These are phyloP conservation scores for Pica pica DNA, from an alignment of 2,113 vertebrate genomes.

Conservation along the genomic window DNA sequence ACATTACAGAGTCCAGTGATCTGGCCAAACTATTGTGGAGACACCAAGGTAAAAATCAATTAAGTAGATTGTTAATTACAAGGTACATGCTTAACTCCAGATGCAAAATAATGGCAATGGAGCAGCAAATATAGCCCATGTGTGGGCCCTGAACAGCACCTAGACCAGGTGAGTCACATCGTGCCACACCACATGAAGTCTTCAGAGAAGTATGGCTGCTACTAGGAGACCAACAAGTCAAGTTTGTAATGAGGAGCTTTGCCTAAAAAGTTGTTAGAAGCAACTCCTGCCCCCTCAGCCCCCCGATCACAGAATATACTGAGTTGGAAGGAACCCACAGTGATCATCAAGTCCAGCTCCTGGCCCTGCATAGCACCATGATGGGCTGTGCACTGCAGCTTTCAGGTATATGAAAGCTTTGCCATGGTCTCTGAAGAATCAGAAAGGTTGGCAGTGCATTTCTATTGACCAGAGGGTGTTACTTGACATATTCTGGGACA, in stretches of 20 bases:
- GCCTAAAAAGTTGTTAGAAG: background rate
- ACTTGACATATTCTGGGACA: background rate
- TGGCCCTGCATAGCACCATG: background rate
- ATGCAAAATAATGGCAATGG: background rate
- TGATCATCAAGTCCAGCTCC: background rate
- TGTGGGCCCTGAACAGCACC: background rate
- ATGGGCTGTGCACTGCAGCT: background rate
- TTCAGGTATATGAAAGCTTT: background rate
- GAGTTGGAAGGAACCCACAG: background rate
- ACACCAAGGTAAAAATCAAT: background rate
- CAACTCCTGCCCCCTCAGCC: background rate
- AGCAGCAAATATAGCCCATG: background rate
- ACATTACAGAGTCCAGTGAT: background rate
- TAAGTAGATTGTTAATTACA: background rate
- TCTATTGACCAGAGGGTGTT: background rate
- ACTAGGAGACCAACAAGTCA: rapidly evolving
- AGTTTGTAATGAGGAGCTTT: background rate
- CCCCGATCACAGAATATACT: background rate
- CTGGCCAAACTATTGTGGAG: background rate
- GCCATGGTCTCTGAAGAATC: background rate
- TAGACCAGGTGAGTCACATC: background rate
- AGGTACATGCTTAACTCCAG: background rate
- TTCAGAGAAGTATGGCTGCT: background rate
- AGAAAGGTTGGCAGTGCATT: background rate
- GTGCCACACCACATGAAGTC: background rate